phyloP scores from a whole-genome alignment of 2,888 invertebrate species.

The Leucoma salicis region DNA sequence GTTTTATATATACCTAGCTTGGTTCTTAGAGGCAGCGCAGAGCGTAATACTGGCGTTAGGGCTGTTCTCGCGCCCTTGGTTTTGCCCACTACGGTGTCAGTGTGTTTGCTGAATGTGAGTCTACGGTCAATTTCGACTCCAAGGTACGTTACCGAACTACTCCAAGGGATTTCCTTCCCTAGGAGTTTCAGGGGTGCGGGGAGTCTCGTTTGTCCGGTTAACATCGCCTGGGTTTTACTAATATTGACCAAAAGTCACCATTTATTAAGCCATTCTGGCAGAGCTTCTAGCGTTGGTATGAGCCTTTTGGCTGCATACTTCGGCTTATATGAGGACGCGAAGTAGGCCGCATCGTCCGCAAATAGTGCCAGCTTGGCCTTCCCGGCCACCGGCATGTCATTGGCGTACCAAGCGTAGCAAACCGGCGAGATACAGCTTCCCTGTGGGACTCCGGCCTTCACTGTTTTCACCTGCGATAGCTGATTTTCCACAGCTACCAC shows the following conservation, averaged over 20 bases:
- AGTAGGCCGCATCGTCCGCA: neutral
- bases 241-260: neutral
- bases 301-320: neutral
- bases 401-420: neutral
- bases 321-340: neutral
- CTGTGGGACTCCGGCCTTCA: neutral
- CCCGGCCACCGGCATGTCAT: neutral
- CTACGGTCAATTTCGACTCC: neutral
- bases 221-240: neutral
- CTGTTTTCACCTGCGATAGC: neutral
- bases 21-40: neutral
- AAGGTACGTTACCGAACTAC: neutral
- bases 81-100: neutral
- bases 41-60: neutral
- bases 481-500: neutral
- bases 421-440: neutral
- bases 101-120: neutral
- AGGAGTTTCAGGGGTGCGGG: neutral
- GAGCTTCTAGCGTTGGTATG: neutral
- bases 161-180: neutral
- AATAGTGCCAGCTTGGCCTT: neutral
- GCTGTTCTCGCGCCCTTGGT: neutral
- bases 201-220: neutral
- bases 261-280: conserved; percentile 6
- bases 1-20: neutral